Base-by-base conservation (phyloP, 2,113 vertebrate genomes). In the Nycticorax nycticorax region DNA sequence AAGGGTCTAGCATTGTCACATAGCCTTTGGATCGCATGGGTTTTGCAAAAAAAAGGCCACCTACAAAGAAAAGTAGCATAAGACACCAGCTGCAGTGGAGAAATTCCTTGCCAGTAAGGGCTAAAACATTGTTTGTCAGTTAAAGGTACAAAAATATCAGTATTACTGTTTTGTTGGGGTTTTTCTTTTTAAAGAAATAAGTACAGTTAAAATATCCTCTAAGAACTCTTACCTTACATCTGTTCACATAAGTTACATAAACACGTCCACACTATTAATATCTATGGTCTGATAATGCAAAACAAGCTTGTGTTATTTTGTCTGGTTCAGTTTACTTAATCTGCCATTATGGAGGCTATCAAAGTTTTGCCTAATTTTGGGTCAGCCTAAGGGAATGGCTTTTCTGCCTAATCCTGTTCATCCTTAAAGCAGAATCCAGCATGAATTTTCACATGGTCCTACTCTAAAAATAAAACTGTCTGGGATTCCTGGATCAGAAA, bases 1-100 rank as follows among this genome's bases (percentile, higher is more conserved):
- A 99, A 12, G 99, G 99, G 92, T 99, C 99, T 84, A 99, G 92
- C 99, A 99, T 99, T 77, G 99, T 99, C 97, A 99, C 99, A 11
- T 99, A 99, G 9, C 99, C 99, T 78, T 98, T 98, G 28, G 99
- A 99, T 85, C 99, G 98, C 99, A 99, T 99, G 50, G 99, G 99
- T 93, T 99, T 99, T 86, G 99, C 99, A 92, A 99, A 99, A 96
- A 99, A 99, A 92, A 99, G 98, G 24, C 99, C 99, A 93, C 99
- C 99, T 99, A 73, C 59, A 97, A 96, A 39, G 95, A 68, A 94
- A 80, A 95, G 37, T 21, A 93, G 27, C 2, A 2, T 45, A 82
- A 89, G n/a, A 84, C 35, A 89, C 21, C 26, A 91, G 39, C 11
- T 88, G 59, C 53, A 85, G 56, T 68, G 48, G 32, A 85, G 22